These are phyloP conservation scores for Halcyon chelicuti DNA, from an alignment of 2,797 vertebrate genomes.

Conservation along the genomic window DNA sequence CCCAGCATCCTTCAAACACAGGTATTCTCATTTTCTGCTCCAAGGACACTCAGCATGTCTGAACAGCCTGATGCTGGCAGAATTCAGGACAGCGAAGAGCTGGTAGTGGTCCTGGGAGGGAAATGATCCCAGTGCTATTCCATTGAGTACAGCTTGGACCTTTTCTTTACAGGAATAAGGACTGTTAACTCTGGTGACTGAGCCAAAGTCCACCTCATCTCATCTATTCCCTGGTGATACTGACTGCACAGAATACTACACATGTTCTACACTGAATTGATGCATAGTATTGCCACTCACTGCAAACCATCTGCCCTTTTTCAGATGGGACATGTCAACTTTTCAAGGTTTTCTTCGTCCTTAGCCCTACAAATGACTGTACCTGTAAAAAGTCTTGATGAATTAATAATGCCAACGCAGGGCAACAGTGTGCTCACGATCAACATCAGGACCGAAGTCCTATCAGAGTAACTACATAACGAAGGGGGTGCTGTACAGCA, in stretches of 20 bases:
- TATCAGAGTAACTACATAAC: not conserved
- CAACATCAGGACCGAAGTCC: not conserved
- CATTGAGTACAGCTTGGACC: not conserved
- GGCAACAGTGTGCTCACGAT: not conserved
- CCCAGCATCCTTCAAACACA: not conserved
- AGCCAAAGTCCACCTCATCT: not conserved
- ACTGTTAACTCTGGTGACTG: not conserved
- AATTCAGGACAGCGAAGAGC: not conserved
- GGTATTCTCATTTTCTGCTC: not conserved
- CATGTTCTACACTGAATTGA: not conserved
- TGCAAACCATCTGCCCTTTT: not conserved
- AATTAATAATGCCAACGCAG: not conserved
- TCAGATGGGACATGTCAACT: not conserved
- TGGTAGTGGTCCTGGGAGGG: not conserved
- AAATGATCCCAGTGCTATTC: not conserved
- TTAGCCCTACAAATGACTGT: not conserved
- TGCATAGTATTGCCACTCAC: not conserved
- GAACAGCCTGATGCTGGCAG: not conserved
- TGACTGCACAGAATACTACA: not conserved
- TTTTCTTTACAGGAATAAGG: not conserved
- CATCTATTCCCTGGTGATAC: not conserved
- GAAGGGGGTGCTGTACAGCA: accelerated
- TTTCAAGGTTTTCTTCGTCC: not conserved
- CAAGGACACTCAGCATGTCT: not conserved
- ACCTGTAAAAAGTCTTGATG: not conserved